These are phyloP conservation scores for Cettia cetti DNA, from an alignment of 2,113 vertebrate genomes.

Conservation along the genomic window DNA sequence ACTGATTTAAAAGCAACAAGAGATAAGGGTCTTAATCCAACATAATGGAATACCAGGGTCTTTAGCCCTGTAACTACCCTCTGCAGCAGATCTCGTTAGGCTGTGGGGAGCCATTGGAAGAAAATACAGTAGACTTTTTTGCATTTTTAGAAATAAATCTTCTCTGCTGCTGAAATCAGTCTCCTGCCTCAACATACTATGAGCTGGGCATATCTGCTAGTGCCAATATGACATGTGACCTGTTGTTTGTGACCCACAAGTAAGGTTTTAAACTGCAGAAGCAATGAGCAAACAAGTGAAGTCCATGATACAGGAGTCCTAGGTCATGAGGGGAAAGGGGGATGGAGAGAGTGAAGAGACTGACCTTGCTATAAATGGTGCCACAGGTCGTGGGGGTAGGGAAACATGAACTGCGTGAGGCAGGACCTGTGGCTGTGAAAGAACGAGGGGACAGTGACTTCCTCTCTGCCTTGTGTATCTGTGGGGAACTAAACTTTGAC, in stretches of 20 bases:
- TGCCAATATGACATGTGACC: background rate
- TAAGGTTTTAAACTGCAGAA: background rate
- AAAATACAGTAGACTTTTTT: background rate
- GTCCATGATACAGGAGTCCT: background rate
- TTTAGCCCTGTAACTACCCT: background rate
- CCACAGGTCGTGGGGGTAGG: background rate
- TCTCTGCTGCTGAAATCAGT: background rate
- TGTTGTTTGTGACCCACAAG: background rate
- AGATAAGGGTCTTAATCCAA: background rate
- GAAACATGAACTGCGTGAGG: background rate
- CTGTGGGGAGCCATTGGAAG: background rate
- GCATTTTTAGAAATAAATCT: background rate
- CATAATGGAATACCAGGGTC: background rate
- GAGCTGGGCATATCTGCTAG: background rate
- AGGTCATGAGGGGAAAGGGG: slow-evolving; percentile 33
- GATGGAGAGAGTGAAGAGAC: background rate
- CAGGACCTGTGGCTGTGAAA: background rate
- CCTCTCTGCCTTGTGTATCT: background rate
- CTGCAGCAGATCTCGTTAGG: background rate
- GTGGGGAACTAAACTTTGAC: background rate
- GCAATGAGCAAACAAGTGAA: slow-evolving; percentile 38
- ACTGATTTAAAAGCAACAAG: background rate
- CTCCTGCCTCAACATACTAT: background rate
- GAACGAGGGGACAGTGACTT: background rate
- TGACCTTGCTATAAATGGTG: background rate